Base-by-base conservation (phyloP, 1,140 invertebrate genomes). In the Chymomyza costata region DNA sequence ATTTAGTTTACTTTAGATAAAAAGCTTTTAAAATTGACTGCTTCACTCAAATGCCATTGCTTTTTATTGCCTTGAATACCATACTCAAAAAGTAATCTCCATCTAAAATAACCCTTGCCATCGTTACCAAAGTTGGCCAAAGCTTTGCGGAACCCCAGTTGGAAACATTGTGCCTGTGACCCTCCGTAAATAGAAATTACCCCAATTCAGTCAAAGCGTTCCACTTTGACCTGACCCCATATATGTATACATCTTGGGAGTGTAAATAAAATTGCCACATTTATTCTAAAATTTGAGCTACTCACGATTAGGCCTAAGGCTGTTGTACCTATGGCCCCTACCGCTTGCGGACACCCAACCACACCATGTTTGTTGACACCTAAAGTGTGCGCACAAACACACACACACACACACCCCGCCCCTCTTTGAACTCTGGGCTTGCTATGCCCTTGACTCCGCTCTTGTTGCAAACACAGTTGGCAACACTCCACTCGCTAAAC, bases 181-280 rank as follows among this genome's bases (percentile, higher is more conserved):
- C n/a, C n/a, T n/a, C n/a, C n/a, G n/a, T 37, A 34, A 25, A 25
- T 48, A 59, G 43, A 50, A 69, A 76, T 76, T 76, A 69, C 65
- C 63, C 57, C 58, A 71, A 71, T 80, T 78, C 35, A 70, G 62
- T 43, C 49, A 25, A 25, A 5, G 31, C 31, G 34, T 31, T 48
- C 44, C 54, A 62, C 43, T 58, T 52, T 34, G n/a, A 34, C 16
- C 16, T 28, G 46, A 56, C 37, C 55, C 7, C 6, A n/a, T 40
- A n/a, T n/a, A 40, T 11, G 39, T n/a, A n/a, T n/a, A n/a, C n/a
- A n/a, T n/a, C 41, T 50, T 54, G 35, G 48, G 48, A 78, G 78
- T 76, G 66, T 63, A 78, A 78, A 78, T 78, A 78, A 78, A 76
- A 78, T 78, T 66, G 66, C 71, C 71, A 64, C 73, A 78, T 65